Evolutionary conservation across 2,797 vertebrate species (phyloP).

Genomic region (Pangasius mekongensis): DNA sequence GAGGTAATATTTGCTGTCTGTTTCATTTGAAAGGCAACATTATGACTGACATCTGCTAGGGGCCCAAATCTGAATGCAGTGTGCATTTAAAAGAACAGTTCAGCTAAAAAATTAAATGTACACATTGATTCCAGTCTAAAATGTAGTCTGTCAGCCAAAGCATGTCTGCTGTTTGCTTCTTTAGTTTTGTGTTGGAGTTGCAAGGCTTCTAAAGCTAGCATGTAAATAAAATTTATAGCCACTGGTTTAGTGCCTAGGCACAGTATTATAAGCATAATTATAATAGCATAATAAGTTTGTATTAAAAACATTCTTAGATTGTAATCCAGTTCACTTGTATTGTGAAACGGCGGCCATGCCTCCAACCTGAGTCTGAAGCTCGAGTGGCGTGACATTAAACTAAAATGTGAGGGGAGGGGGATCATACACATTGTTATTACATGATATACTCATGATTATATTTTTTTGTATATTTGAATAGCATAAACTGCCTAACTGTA

Average conservation of each 20-base stretch:
- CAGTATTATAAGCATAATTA: too few relatives aligned
- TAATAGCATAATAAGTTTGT: background rate
- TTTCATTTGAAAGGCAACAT: background rate
- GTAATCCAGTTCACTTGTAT: background rate
- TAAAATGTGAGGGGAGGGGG: background rate
- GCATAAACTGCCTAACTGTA: background rate
- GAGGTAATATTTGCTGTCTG: background rate
- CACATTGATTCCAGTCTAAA: background rate
- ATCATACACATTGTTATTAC: background rate
- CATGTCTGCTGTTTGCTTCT: background rate
- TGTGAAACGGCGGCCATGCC: background rate
- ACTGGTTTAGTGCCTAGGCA: background rate
- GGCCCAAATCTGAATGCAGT: background rate
- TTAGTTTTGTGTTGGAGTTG: background rate
- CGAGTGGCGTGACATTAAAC: background rate
- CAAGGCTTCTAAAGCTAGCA: background rate
- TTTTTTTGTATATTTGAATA: background rate
- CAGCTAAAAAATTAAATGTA: background rate
- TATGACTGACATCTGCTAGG: background rate
- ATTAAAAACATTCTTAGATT: background rate
- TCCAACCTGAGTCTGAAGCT: background rate
- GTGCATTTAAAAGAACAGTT: background rate
- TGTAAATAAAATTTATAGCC: background rate
- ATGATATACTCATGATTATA: background rate
- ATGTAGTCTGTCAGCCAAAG: background rate